A percentile compares a stretch with the other conserved stretches of the same genome.
Evolutionary conservation across 2,888 invertebrate genomes (phyloP).

Genomic region (Nemotelus nigrinus): DNA sequence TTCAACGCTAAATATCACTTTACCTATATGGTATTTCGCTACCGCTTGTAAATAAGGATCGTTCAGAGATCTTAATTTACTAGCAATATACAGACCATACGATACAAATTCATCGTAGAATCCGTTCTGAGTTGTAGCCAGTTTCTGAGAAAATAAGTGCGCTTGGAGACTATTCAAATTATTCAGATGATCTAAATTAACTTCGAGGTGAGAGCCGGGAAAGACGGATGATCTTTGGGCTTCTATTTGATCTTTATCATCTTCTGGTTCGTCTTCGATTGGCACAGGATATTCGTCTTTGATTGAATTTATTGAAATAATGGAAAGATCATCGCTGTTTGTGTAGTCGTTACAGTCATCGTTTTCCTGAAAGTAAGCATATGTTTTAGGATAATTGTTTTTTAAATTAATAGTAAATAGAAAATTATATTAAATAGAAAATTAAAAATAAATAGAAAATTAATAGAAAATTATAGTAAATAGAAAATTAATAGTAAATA

Average conservation of each 20-base stretch:
- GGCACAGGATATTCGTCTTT: constrained; percentile 9
- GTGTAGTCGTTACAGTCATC: background rate
- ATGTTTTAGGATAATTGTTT: background rate
- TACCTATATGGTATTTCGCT: constrained; percentile 26
- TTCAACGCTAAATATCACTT: constrained; percentile 32
- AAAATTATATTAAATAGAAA: no score
- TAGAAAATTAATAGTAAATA: no score
- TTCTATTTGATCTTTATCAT: background rate
- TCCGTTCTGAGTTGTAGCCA: background rate
- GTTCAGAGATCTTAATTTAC: constrained; percentile 29
- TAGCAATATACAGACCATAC: constrained; percentile 34
- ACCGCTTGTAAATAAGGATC: constrained; percentile 32
- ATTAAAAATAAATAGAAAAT: background rate
- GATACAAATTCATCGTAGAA: constrained; percentile 26
- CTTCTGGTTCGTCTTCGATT: background rate
- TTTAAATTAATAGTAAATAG: background rate
- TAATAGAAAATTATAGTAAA: no score
- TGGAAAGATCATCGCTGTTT: constrained; percentile 13
- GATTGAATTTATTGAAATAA: constrained; percentile 14
- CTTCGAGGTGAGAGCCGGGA: no score
- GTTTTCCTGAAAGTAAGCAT: background rate
- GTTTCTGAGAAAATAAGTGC: background rate
- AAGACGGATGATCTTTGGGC: no score
- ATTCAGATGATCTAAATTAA: no score
- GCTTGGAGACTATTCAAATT: background rate